Base-by-base conservation (phyloP, 2,113 vertebrate genomes). In the Pavo muticus region DNA sequence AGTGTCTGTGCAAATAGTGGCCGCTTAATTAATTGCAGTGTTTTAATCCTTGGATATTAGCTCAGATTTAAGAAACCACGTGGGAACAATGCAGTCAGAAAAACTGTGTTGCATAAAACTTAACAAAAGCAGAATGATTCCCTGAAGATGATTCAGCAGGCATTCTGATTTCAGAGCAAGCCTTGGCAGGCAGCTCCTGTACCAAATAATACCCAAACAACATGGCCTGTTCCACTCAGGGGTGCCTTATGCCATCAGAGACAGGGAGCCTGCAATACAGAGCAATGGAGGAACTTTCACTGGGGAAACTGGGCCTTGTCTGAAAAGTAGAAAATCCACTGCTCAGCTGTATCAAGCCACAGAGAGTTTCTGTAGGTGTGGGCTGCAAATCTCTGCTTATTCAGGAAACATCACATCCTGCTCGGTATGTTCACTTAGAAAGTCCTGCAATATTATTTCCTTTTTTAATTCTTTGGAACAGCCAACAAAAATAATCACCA, bases 401-500 rank as follows among this genome's bases (percentile, higher is more conserved):
- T 74, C 87, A 93, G 83, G 91, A 88, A 94, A 80, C 25, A 50
- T 11, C 68, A 81, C 79, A 83, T 89, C 87, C 94, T 91, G 50
- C 45, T 85, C 71, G 24, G 35, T 87, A 48, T 37, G 67, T 56
- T 79, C 60, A 52, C 27, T 23, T 47, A 82, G 90, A 96, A 97
- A 59, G 25, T 76, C 54, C 29, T 74, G 60, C 94, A 94, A 94
- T 97, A 95, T 88, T 84, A 76, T 94, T 96, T 96, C 90, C 70
- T 64, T 81, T 93, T 75, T 54, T 37, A 84, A 67, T 35, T 37
- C 37, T 79, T 75, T 87, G 61, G 35, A 87, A 89, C n/a, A 81
- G 69, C 44, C 42, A 84, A 90, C 11, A 76, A 74, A 87, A 71
- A 91, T 39, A 90, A 90, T 80, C 44, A 81, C 47, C 7, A 60